phyloP scores from a whole-genome alignment of 2,113 vertebrate genomes.

The Bombycilla garrulus region DNA sequence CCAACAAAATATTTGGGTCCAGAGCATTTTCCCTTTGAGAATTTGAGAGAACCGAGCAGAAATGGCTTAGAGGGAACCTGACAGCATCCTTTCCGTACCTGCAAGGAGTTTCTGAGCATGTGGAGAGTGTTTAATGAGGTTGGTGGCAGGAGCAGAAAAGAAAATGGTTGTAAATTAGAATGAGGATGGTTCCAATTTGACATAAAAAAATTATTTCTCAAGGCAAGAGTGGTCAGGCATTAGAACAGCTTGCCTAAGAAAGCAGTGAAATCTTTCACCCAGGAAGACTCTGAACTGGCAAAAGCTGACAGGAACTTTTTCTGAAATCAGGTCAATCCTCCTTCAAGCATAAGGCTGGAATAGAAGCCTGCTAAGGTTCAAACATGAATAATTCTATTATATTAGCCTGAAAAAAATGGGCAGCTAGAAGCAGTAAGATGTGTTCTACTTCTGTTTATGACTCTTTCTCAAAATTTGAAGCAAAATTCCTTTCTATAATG shows the following conservation, averaged over 20 bases:
- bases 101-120: neutral
- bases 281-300: neutral
- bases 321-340: neutral
- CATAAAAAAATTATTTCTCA: neutral
- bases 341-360: neutral
- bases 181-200: fast-evolving
- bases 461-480: neutral
- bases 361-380: neutral
- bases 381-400: neutral
- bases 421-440: neutral
- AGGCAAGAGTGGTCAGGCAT: neutral
- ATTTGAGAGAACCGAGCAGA: neutral
- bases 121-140: neutral
- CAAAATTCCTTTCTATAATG: neutral
- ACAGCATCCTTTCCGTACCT: neutral
- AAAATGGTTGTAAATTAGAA: neutral
- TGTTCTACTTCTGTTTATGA: neutral
- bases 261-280: neutral
- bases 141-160: neutral
- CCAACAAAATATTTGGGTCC: neutral
- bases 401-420: neutral
- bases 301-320: neutral
- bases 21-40: neutral
- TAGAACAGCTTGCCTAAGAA: neutral
- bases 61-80: neutral